Evolutionary conservation across 2,888 invertebrate species (phyloP), one percentile per base, ranked within the genome.

Genomic region (Elgonia sp.): DNA sequence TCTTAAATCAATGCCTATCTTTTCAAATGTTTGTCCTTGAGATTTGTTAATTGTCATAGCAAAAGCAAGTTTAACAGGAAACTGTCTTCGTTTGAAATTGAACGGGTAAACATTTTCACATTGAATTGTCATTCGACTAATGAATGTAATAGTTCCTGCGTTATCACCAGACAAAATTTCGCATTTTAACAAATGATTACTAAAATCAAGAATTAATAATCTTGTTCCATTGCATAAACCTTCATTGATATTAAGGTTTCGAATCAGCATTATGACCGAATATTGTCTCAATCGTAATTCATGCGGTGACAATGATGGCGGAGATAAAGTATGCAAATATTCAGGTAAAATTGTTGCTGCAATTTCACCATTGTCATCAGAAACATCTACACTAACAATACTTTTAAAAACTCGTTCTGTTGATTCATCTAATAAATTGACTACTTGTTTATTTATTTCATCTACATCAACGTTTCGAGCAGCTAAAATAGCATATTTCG

Each of bases 161-260:
- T 29, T 29, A 29, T 29, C 29, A 5, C 29, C 29, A 29, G 1
- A 3, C 5, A 29, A 29, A 5, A 29, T 29, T 29, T 29, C 29
- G 5, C 29, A 29, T 29, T 29, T 29, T 53, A 53, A n/a, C 6
- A 53, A 53, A 53, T 53, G 53, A 1, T 53, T n/a, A n/a, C 53
- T 53, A n/a, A 53, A 53, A n/a, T 53, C 53, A 53, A 53, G 53
- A 53, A 53, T n/a, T n/a, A 53, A 53, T n/a, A 53, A 53, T 53
- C 53, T 53, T n/a, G 53, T 53, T 9, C 53, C 53, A 53, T 53
- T 53, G 53, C 53, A 53, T n/a, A 53, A 53, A 1, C 53, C 53
- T 53, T 53, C 53, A 6, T 53, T 53, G n/a, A 53, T 53, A n/a
- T 53, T 53, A 2, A 53, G n/a, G 6, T 53, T 53, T 53, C 6